These are phyloP conservation scores for Crocuta crocuta DNA, from an alignment of 2,113 vertebrate species.

Conservation along the genomic window DNA sequence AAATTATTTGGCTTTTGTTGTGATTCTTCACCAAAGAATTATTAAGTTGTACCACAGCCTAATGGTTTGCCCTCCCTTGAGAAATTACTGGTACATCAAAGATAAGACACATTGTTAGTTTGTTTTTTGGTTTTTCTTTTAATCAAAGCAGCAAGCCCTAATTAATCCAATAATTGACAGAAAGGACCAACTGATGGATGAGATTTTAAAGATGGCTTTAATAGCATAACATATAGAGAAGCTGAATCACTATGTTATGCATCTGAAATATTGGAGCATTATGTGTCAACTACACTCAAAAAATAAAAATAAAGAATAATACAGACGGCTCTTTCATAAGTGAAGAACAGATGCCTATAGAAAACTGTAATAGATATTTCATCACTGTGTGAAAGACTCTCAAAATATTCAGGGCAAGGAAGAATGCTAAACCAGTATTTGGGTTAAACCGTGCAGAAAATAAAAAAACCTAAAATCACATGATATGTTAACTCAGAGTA, in stretches of 20 bases:
- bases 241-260: neutral
- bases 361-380: neutral
- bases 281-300: neutral
- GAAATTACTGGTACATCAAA: neutral
- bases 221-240: neutral
- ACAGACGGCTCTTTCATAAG: neutral
- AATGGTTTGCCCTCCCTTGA: neutral
- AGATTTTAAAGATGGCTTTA: neutral
- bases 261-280: neutral
- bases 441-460: neutral
- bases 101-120: neutral
- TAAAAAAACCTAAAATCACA: neutral
- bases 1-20: neutral
- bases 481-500: neutral
- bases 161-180: neutral
- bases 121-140: neutral
- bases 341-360: neutral
- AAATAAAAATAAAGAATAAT: neutral
- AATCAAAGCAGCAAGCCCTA: neutral
- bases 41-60: neutral
- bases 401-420: neutral
- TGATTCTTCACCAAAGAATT: neutral
- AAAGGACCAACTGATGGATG: neutral
- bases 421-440: neutral
- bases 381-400: neutral